Conservation (phyloP, 1,140 invertebrate species). For the Paralvinella palmiformis region DNA sequence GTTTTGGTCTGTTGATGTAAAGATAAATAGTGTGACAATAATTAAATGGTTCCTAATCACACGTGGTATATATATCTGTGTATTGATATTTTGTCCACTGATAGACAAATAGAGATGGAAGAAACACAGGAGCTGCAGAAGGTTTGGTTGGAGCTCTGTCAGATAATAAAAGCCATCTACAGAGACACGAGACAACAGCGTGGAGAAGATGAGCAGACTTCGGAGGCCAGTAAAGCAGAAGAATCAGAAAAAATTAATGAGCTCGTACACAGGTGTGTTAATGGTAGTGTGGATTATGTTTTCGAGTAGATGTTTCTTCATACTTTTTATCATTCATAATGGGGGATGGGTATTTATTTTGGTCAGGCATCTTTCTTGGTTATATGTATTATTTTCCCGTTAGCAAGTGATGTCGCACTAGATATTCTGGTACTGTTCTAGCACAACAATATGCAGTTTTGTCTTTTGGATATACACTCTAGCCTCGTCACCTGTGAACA, state of each 20-base stretch:
- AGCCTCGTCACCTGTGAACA: too few relatives aligned
- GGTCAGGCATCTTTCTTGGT: too few relatives aligned
- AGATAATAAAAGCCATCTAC: constrained; percentile 44
- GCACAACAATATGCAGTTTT: too few relatives aligned
- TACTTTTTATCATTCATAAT: too few relatives aligned
- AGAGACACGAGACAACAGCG: constrained; percentile 17
- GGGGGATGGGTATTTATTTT: too few relatives aligned
- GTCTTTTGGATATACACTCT: too few relatives aligned
- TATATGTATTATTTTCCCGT: too few relatives aligned
- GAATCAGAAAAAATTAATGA: constrained; percentile 36
- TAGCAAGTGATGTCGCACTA: too few relatives aligned
- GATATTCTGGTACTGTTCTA: too few relatives aligned
- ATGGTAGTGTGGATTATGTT: background rate
- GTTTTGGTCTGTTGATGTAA: background rate
- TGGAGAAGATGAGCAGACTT: background rate
- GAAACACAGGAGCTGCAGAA: constrained; percentile 54
- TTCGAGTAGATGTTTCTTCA: background rate
- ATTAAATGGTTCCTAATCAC: background rate
- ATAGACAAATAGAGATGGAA: constrained; percentile 44
- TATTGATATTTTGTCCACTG: background rate
- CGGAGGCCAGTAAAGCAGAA: constrained; percentile 9
- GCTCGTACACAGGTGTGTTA: constrained; percentile 39
- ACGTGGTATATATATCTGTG: background rate
- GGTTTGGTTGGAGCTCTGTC: constrained; percentile 56
- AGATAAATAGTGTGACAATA: background rate